Evolutionary conservation across 2,888 invertebrate genomes (phyloP).

Genomic region (Hedya salicella): DNA sequence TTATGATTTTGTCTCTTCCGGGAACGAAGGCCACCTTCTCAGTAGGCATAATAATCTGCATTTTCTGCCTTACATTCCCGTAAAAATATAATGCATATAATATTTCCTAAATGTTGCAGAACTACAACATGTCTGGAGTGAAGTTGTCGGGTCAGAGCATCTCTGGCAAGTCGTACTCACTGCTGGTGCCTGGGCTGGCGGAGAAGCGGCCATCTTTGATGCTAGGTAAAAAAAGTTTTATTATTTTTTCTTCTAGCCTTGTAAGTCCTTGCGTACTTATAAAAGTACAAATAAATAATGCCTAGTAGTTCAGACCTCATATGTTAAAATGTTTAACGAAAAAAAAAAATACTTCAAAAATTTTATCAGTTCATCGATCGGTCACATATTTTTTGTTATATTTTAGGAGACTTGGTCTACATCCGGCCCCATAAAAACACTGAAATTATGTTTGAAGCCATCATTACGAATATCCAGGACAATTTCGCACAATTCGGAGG

Average conservation of each 20-base stretch:
- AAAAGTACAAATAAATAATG: no score
- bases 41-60: no score
- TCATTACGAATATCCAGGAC: constrained; percentile 11
- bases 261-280: no score
- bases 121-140: constrained; percentile 35
- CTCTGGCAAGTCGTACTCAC: not conserved
- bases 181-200: constrained; percentile 25
- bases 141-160: not conserved
- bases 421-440: constrained; percentile 15
- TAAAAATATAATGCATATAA: no score
- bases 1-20: no score
- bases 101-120: constrained; percentile 6
- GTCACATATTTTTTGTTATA: not conserved
- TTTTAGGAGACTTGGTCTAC: constrained; percentile 24
- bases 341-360: no score
- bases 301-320: no score
- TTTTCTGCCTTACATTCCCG: no score
- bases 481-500: constrained; percentile 5
- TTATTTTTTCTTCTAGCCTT: not conserved
- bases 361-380: no score
- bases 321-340: no score
- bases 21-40: no score
- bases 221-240: not conserved
- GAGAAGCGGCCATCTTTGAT: constrained; percentile 30
- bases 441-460: constrained; percentile 26